Evolutionary conservation across 2,113 vertebrate species (phyloP).

Genomic region (Protomyctophum bolini): DNA sequence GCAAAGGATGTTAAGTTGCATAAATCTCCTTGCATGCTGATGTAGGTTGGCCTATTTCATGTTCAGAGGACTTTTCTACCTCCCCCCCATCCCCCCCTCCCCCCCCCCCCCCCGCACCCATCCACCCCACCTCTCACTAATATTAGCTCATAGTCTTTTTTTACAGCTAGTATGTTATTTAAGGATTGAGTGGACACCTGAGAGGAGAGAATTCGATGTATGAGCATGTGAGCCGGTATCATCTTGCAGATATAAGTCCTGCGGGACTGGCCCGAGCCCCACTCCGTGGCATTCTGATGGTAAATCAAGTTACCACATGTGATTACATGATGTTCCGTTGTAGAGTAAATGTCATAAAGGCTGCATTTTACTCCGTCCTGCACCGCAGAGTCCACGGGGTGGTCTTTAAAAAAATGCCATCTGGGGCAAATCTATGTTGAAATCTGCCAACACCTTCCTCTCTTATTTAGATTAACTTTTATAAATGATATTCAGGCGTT

Average conservation of each 20-base stretch:
- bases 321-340: conserved; percentile 52
- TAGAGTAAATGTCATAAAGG: conserved; percentile 34
- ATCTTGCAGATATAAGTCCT: conserved; percentile 66
- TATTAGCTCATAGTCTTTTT: conserved; percentile 74
- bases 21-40: conserved; percentile 18
- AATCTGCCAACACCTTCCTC: conserved; percentile 20
- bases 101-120: not conserved
- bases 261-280: conserved; percentile 46
- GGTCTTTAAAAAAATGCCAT: conserved; percentile 4
- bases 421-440: conserved; percentile 32
- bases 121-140: conserved; percentile 45
- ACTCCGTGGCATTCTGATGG: conserved; percentile 51
- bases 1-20: not conserved
- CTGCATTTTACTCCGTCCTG: too few species aligned
- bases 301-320: conserved; percentile 62
- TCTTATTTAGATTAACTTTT: conserved; percentile 29
- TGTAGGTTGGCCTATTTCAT: conserved; percentile 48
- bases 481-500: not conserved
- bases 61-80: conserved; percentile 12
- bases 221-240: conserved; percentile 75
- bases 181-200: conserved; percentile 68
- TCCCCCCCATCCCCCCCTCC: too few species aligned
- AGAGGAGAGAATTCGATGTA: conserved; percentile 69
- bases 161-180: conserved; percentile 74
- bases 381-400: too few species aligned